phyloP scores from a whole-genome alignment of 2,113 vertebrate species.

The Chamaetylas fuelleborni region DNA sequence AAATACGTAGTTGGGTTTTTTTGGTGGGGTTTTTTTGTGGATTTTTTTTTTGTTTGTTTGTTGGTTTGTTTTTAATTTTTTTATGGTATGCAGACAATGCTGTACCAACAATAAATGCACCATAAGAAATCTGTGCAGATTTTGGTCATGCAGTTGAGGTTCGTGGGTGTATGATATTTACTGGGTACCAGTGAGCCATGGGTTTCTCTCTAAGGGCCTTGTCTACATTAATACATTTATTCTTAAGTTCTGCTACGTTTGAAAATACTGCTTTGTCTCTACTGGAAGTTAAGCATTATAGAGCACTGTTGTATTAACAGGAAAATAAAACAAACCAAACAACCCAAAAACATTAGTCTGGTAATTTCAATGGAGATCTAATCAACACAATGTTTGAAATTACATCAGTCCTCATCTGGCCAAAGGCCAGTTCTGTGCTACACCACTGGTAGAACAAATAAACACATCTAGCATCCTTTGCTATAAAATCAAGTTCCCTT shows the following conservation, averaged over 20 bases:
- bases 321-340: neutral
- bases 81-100: neutral
- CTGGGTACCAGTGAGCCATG: neutral
- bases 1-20: neutral
- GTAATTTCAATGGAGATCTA: neutral
- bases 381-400: neutral
- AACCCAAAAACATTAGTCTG: neutral
- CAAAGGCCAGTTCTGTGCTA: neutral
- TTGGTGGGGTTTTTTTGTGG: neutral
- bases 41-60: too few species aligned
- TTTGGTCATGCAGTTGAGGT: neutral
- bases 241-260: neutral
- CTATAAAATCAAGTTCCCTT: neutral
- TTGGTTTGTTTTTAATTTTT: too few species aligned
- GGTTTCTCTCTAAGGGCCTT: neutral
- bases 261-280: neutral
- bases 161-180: neutral
- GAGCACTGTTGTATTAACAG: neutral
- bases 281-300: neutral
- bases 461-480: neutral
- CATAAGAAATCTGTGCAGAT: neutral
- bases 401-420: neutral
- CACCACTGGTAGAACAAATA: neutral
- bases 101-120: neutral
- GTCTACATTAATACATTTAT: neutral